A percentile compares a stretch with the other conserved stretches of the same genome.
phyloP scores from a whole-genome alignment of 2,888 invertebrate genomes.

The Trichogramma dendrolimi region DNA sequence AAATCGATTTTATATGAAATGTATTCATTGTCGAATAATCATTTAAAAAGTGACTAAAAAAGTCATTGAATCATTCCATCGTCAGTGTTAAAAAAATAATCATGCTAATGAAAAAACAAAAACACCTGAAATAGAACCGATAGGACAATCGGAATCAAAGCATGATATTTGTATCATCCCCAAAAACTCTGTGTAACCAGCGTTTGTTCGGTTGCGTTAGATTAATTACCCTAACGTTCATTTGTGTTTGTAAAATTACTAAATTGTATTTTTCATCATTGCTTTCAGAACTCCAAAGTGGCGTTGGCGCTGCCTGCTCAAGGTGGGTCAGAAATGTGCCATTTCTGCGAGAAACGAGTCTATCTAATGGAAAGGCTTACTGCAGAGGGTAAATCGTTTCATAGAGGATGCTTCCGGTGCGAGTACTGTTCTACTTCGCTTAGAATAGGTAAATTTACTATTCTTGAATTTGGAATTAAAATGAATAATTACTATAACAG shows the following conservation, averaged over 20 bases:
- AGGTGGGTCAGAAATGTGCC: constrained; percentile 72
- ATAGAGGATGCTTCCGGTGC: constrained; percentile 90
- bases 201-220: constrained; percentile 16
- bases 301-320: constrained; percentile 61
- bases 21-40: no score
- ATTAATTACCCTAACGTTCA: constrained; percentile 4
- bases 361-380: constrained; percentile 89
- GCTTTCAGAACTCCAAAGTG: constrained; percentile 58
- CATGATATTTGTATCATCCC: constrained; percentile 2
- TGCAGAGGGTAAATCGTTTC: constrained; percentile 86
- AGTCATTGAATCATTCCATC: no score
- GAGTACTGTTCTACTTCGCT: constrained; percentile 85
- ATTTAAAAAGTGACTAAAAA: no score
- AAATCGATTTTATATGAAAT: no score
- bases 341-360: constrained; percentile 86
- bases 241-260: background rate
- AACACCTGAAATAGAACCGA: background rate
- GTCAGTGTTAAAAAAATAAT: no score
- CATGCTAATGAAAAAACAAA: background rate
- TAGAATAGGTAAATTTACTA: constrained; percentile 61
- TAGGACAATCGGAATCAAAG: background rate
- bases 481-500: background rate
- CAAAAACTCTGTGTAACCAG: background rate
- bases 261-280: constrained; percentile 22
- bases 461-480: background rate